Base-by-base conservation (phyloP, 1,140 invertebrate genomes). In the Streblospio benedicti region DNA sequence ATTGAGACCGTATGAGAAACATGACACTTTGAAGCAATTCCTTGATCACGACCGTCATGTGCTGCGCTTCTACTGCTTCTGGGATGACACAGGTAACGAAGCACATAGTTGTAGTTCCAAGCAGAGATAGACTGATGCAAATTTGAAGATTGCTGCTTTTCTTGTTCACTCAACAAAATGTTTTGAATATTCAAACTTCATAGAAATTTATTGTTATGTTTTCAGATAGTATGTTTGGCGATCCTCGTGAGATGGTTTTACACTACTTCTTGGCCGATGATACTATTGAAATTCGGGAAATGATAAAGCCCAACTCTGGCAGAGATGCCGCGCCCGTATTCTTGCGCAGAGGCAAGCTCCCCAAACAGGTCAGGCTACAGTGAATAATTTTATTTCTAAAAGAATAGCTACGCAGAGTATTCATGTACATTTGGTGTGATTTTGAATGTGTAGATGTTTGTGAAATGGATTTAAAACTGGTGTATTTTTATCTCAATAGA, bases 221-320 rank as follows among this genome's bases (percentile, higher is more conserved):
- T n/a, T n/a, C n/a, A n/a, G n/a, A 58, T 45, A 25, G 59, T 33
- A 72, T 78, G 72, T 78, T 76, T 66, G 77, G 77, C 27, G 77
- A 79, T 62, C 68, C 68, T 16, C 61, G 76, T 23, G 69, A 78
- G 64, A 69, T 79, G 66, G 65, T 78, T 35, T 59, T 79, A 14
- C 74, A 79, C 57, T 79, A 79, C 59, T 78, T 76, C 68, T 65
- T 79, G 27, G 71, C 75, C 49, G 76, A 79, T 67, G 77, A 79
- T 60, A 79, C 77, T 0, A 74, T 79, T 35, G 77, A 79, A 63
- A 74, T 79, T 45, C 64, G 69, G 47, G 77, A 78, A 63, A 49
- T 68, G 6, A n/a, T 49, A 18, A 20, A 16, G n/a, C 25, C 66
- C 71, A 79, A 79, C 59, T 70, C 71, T 55, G 77, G 76, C 27